Conservation (phyloP, 2,888 invertebrate species). For the Plebejus melissa region DNA sequence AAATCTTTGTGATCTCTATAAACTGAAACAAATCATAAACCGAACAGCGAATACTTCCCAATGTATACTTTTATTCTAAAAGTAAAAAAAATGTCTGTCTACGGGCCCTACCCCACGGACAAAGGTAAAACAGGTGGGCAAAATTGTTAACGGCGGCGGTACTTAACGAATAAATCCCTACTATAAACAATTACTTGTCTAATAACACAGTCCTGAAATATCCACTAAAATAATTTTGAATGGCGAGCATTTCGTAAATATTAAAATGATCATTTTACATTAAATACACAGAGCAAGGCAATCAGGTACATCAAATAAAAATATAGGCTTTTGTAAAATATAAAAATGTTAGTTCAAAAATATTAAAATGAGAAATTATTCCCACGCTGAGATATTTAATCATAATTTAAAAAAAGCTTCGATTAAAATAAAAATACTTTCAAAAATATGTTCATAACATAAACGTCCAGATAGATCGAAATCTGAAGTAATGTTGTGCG, state of each 20-base stretch:
- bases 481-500: slow-evolving; percentile 61
- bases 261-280: slow-evolving; percentile 28
- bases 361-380: slow-evolving; percentile 1
- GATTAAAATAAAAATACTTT: slow-evolving; percentile 5
- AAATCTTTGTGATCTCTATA: background rate
- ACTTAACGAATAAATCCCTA: slow-evolving; percentile 37
- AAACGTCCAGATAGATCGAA: slow-evolving; percentile 55
- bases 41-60: background rate
- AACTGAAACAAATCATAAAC: background rate
- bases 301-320: slow-evolving; percentile 60
- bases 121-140: background rate
- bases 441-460: slow-evolving; percentile 44
- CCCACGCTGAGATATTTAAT: background rate
- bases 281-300: slow-evolving; percentile 30
- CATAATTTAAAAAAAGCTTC: background rate
- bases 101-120: background rate
- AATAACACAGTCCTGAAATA: slow-evolving; percentile 72
- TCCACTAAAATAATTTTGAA: slow-evolving; percentile 47
- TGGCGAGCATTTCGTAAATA: slow-evolving; percentile 35
- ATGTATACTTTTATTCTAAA: slow-evolving; percentile 5
- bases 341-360: slow-evolving; percentile 19
- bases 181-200: slow-evolving; percentile 59
- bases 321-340: slow-evolving; percentile 29
- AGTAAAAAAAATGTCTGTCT: background rate
- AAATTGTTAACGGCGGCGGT: background rate